Evolutionary conservation across 2,113 vertebrate species (phyloP).

Genomic region (Thinocorus orbignyianus): DNA sequence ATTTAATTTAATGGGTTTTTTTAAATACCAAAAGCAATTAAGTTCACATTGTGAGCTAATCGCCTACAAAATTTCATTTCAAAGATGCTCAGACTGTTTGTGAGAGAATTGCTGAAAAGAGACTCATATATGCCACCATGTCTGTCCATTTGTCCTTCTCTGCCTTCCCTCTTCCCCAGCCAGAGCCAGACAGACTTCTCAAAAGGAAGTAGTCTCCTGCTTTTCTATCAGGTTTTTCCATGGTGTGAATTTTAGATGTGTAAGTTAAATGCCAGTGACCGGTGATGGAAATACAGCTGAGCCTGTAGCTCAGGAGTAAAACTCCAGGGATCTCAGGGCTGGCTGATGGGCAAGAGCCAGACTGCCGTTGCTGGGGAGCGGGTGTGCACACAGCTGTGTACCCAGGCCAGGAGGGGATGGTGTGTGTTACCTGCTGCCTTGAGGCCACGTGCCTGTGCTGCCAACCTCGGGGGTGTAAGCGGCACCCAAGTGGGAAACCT

Average conservation of each 20-base stretch:
- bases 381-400: not conserved
- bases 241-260: not conserved
- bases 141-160: not conserved
- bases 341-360: not conserved
- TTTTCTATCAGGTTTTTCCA: not conserved
- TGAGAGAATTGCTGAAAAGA: constrained; percentile 36
- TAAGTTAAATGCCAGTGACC: not conserved
- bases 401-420: not conserved
- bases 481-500: not conserved
- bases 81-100: constrained; percentile 58
- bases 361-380: not conserved
- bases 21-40: constrained; percentile 74
- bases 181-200: not conserved
- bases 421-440: not conserved
- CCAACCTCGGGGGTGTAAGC: not conserved
- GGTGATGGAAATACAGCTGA: not conserved
- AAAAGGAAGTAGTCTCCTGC: not conserved
- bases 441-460: not conserved
- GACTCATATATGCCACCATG: not conserved
- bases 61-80: constrained; percentile 70
- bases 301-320: not conserved
- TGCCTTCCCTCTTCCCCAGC: not conserved
- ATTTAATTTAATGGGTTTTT: constrained; percentile 69
- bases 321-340: not conserved
- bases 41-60: constrained; percentile 72